These are phyloP conservation scores for Tuta absoluta DNA, from an alignment of 2,888 invertebrate genomes.

Conservation along the genomic window DNA sequence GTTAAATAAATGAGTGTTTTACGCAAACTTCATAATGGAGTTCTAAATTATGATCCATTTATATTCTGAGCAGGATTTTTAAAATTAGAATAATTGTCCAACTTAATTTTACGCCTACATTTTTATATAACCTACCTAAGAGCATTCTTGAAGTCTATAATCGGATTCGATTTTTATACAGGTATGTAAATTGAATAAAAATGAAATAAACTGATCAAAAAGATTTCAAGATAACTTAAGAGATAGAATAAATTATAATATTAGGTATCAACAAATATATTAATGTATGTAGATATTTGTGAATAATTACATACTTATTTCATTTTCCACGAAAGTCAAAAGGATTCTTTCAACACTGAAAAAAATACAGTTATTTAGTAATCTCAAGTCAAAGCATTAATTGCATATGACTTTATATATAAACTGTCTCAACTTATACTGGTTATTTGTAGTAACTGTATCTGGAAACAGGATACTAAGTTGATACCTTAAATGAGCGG, in stretches of 20 bases:
- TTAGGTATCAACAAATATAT: not conserved
- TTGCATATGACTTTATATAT: too few species aligned
- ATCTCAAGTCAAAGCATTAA: too few species aligned
- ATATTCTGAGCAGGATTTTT: not conserved
- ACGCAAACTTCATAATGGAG: conserved; percentile 5
- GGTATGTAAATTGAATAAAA: not conserved
- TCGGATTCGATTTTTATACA: not conserved
- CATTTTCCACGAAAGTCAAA: not conserved
- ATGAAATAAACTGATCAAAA: conserved; percentile 2
- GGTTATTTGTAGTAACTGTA: too few species aligned
- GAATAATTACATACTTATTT: not conserved
- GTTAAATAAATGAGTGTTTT: conserved; percentile 47
- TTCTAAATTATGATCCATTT: conserved; percentile 7
- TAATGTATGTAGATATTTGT: not conserved
- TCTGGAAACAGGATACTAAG: too few species aligned
- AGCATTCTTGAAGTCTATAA: not conserved
- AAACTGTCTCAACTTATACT: too few species aligned
- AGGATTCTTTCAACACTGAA: not conserved
- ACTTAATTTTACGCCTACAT: conserved; percentile 1
- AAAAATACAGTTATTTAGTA: not conserved
- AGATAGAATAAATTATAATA: not conserved
- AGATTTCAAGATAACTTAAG: not conserved
- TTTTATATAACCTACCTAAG: not conserved
- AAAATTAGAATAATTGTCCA: conserved; percentile 20
- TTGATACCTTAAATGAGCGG: too few species aligned